These are phyloP conservation scores for Syngnathus typhle DNA, from an alignment of 2,113 vertebrate genomes.

Conservation along the genomic window DNA sequence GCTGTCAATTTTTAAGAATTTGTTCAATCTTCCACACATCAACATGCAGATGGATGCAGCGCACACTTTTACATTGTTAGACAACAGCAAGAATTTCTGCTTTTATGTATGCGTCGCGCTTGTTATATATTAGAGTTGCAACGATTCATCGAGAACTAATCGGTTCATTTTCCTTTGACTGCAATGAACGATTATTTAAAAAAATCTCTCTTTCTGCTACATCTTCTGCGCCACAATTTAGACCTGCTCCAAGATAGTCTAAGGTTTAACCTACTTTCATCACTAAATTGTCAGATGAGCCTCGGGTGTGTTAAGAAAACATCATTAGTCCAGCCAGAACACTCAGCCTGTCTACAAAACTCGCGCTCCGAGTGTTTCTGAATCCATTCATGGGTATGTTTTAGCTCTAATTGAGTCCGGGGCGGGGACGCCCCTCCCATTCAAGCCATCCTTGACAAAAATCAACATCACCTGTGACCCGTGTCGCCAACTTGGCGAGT, in stretches of 20 bases:
- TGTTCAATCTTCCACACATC: constrained; percentile 19
- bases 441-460: constrained; percentile 56
- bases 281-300: too few species aligned
- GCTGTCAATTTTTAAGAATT: constrained; percentile 27
- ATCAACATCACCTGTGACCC: constrained; percentile 68
- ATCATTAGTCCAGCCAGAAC: too few species aligned
- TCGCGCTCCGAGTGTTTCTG: not conserved
- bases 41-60: constrained; percentile 20
- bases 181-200: too few species aligned
- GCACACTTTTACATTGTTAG: not conserved
- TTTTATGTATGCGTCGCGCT: not conserved
- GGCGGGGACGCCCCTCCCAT: constrained; percentile 28
- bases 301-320: too few species aligned
- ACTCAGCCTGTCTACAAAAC: too few species aligned
- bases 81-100: not conserved
- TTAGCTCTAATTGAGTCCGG: constrained; percentile 21
- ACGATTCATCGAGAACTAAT: too few species aligned
- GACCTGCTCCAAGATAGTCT: too few species aligned
- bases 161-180: too few species aligned
- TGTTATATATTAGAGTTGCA: not conserved
- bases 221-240: too few species aligned
- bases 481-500: constrained; percentile 44
- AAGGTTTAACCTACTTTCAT: too few species aligned
- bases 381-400: constrained; percentile 24
- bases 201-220: too few species aligned